Conservation (phyloP, 2,797 vertebrate species). For the Liasis olivaceus region DNA sequence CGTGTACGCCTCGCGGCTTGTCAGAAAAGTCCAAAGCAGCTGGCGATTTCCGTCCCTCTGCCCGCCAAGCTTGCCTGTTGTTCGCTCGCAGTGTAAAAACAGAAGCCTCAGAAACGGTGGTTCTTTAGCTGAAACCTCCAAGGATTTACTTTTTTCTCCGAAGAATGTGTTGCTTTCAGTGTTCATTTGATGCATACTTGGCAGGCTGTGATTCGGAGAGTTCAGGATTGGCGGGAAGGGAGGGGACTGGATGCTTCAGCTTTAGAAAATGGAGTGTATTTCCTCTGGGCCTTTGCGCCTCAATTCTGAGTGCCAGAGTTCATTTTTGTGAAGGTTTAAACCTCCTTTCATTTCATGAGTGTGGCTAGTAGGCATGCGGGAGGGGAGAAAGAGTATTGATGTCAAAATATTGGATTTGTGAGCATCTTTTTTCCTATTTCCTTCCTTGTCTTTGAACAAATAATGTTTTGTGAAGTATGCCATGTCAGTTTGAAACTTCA, state of each 20-base stretch:
- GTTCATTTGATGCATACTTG: background rate
- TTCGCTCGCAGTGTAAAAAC: no score
- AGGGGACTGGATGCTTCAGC: background rate
- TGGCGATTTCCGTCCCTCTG: background rate
- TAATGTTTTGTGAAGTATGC: background rate
- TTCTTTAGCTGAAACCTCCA: background rate
- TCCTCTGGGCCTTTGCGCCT: background rate
- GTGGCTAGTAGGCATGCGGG: no score
- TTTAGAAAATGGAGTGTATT: background rate
- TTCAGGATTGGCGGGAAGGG: background rate
- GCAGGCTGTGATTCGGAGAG: background rate
- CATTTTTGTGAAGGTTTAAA: background rate
- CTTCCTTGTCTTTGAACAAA: background rate
- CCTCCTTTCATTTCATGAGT: background rate
- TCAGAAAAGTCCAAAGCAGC: background rate
- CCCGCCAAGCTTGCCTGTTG: no score
- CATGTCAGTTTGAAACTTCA: background rate
- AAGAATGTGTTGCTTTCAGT: background rate
- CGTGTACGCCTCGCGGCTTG: accelerated
- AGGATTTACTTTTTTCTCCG: background rate
- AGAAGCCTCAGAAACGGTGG: background rate
- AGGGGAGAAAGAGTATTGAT: background rate
- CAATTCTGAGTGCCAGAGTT: background rate
- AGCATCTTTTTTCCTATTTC: no score
- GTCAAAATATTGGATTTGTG: background rate